Evolutionary conservation across 1,140 invertebrate genomes (phyloP).

Genomic region (Adoxophyes honmai): DNA sequence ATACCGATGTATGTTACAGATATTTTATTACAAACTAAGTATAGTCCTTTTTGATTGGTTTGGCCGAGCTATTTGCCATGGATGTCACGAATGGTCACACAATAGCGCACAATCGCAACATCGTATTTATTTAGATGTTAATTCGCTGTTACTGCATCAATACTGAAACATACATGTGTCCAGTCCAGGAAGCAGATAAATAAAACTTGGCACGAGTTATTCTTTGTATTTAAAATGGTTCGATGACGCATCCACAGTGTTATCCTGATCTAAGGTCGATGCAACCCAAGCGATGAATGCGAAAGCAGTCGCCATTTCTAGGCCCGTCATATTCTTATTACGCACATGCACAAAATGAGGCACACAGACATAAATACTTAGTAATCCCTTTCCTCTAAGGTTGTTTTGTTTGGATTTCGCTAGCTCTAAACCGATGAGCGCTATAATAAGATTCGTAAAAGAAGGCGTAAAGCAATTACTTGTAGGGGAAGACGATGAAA

Average conservation of each 20-base stretch:
- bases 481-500: too few species aligned
- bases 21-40: too few species aligned
- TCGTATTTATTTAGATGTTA: too few species aligned
- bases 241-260: not conserved
- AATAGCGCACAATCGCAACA: too few species aligned
- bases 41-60: too few species aligned
- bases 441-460: too few species aligned
- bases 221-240: not conserved
- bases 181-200: not conserved
- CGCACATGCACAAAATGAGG: slow-evolving; percentile 22
- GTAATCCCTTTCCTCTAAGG: not conserved
- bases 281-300: slow-evolving; percentile 38
- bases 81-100: too few species aligned
- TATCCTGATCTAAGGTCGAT: slow-evolving; percentile 1
- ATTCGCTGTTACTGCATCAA: too few species aligned
- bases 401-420: not conserved
- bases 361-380: slow-evolving; percentile 14
- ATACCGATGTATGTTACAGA: too few species aligned
- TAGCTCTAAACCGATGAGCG: not conserved
- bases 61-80: too few species aligned
- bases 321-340: slow-evolving; percentile 44
- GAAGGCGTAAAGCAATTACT: too few species aligned
- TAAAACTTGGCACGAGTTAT: not conserved
- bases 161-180: not conserved
- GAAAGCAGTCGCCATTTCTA: slow-evolving; percentile 61